These are phyloP conservation scores for Leptestheria dahalacensis DNA, from an alignment of 1,140 invertebrate species.

Conservation along the genomic window DNA sequence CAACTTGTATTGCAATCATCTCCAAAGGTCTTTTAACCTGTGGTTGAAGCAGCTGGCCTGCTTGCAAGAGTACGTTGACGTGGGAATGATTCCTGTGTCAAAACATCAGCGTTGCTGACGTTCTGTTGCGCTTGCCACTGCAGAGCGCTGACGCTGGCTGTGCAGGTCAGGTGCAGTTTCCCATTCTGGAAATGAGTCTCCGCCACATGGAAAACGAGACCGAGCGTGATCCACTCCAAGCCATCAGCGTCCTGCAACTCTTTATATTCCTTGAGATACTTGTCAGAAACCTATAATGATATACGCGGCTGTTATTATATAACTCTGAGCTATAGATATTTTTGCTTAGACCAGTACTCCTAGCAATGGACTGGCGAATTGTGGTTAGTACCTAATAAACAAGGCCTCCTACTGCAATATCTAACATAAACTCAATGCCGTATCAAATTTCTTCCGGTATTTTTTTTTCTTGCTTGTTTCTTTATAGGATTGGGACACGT, in stretches of 20 bases:
- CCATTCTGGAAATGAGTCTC: not conserved
- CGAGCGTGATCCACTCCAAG: not conserved
- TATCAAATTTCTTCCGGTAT: no score
- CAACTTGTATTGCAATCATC: no score
- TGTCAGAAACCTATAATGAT: not conserved
- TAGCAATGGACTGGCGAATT: no score
- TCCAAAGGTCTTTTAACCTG: no score
- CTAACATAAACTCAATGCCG: no score
- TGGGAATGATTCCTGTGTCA: not conserved
- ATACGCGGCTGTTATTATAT: no score
- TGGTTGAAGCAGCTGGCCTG: not conserved
- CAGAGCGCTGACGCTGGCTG: not conserved
- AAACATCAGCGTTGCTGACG: not conserved
- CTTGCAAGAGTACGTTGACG: not conserved
- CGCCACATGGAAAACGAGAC: not conserved
- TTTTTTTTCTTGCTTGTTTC: no score
- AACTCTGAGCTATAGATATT: no score
- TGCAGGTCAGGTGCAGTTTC: not conserved
- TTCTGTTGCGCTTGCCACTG: not conserved
- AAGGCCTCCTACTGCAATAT: no score
- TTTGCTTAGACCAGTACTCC: no score
- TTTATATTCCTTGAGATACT: not conserved
- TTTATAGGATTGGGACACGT: no score
- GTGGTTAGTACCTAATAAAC: no score
- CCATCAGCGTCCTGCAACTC: not conserved